Evolutionary conservation across 2,797 vertebrate species (phyloP).

Genomic region (Anabas testudineus): DNA sequence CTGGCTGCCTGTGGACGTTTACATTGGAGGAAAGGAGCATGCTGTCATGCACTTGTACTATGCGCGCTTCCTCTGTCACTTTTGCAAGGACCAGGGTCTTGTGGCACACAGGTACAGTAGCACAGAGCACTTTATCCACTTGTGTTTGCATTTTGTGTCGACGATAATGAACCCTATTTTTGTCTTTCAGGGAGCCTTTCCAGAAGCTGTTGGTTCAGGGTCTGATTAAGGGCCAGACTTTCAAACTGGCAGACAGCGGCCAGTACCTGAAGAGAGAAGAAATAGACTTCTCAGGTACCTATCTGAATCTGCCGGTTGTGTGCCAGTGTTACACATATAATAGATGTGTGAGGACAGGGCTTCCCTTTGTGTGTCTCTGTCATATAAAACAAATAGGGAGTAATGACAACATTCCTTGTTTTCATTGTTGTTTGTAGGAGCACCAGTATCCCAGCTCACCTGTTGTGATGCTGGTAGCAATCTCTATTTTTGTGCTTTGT

Average conservation of each 20-base stretch:
- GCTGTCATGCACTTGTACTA: slow-evolving; percentile 99
- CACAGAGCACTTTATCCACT: background rate
- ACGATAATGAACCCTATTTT: slow-evolving; percentile 4
- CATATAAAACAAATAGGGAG: background rate
- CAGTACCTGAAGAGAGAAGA: slow-evolving; percentile 91
- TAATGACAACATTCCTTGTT: background rate
- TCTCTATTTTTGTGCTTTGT: background rate
- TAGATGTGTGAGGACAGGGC: background rate
- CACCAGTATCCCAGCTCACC: background rate
- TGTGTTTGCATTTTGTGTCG: background rate
- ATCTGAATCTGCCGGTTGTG: slow-evolving; percentile 18
- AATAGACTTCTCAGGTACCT: slow-evolving; percentile 92
- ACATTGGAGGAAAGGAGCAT: slow-evolving; percentile 97
- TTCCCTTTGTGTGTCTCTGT: background rate
- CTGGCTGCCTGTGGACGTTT: slow-evolving; percentile 98
- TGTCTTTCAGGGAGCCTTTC: slow-evolving; percentile 91
- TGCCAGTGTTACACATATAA: slow-evolving; percentile 28
- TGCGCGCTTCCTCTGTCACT: slow-evolving; percentile 94
- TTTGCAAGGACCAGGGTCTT: slow-evolving; percentile 91
- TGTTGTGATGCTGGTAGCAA: background rate
- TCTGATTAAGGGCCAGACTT: slow-evolving; percentile 96
- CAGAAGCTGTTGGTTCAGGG: slow-evolving; percentile 96
- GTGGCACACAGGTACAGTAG: slow-evolving; percentile 88
- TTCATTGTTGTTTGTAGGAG: background rate
- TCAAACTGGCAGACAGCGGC: slow-evolving; percentile 86